Percentiles rank a stretch among this genome's conserved stretches.
These are phyloP conservation scores for Bombus pyrosoma DNA, from an alignment of 1,140 invertebrate species.

Conservation along the genomic window DNA sequence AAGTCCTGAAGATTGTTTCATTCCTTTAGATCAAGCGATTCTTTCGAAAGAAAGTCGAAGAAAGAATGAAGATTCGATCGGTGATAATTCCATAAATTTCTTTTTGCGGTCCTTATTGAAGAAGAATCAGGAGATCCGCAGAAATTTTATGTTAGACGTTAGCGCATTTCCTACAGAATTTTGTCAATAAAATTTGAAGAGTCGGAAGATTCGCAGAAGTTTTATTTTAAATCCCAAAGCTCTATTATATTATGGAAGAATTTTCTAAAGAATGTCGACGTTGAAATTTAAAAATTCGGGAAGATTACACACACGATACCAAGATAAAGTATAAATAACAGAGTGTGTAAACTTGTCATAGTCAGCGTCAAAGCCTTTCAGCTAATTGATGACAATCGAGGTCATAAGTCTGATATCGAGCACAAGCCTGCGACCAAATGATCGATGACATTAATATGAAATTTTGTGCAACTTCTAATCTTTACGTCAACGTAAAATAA, in stretches of 20 bases:
- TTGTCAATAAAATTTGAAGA: not conserved
- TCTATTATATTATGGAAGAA: no score
- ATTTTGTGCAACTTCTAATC: not conserved
- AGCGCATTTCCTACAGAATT: no score
- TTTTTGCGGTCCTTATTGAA: not conserved
- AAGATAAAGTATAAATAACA: not conserved
- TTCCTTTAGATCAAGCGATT: not conserved
- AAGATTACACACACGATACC: not conserved
- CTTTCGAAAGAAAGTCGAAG: not conserved
- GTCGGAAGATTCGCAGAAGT: not conserved
- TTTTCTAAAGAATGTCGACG: no score
- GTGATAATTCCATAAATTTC: not conserved
- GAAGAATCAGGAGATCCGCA: not conserved
- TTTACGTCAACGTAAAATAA: not conserved
- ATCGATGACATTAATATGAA: not conserved
- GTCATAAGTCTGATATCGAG: no score
- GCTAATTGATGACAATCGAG: not conserved
- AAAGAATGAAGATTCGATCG: not conserved
- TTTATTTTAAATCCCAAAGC: no score
- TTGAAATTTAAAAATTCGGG: not conserved
- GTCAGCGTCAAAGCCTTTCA: not conserved
- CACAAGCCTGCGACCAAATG: not conserved
- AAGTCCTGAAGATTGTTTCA: not conserved
- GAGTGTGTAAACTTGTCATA: not conserved
- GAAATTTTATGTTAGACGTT: not conserved